Evolutionary conservation across 2,113 vertebrate genomes (phyloP), one percentile per base, ranked within the genome.

Genomic region (Isichthys henryi): DNA sequence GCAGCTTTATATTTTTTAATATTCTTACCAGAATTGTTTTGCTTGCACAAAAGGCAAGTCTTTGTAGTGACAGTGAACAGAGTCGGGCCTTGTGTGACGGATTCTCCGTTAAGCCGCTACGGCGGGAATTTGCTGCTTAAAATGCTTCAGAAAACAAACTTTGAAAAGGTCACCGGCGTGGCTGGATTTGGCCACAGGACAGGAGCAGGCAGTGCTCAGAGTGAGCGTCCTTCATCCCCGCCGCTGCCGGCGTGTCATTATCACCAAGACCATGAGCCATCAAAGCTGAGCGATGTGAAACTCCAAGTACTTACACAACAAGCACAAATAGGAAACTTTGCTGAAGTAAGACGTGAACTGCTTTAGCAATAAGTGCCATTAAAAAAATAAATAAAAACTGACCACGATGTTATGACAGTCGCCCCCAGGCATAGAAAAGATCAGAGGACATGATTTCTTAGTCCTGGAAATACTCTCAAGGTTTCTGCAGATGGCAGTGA

Each of bases 161-260:
- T 90, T 89, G 91, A 90, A 94, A 94, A 95, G 95, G 95, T 95
- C 95, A 95, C 88, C 52, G 4, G 87, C 43, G 89, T 89, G 90
- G 85, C 92, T 49, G 53, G 89, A 5, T n/a, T 90, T 7, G 89
- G 87, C 87, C 87, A 49, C 88, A 66, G 53, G 88, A 80, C 0
- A 70, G 89, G 91, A 89, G 56, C 0, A 84, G 90, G 91, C 89
- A 50, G 87, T 48, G 94, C 94, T 88, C 93, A 95, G 91, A 93
- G 92, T 94, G 90, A 89, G 91, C 90, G 21, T 50, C 86, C 86
- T 83, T 94, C 94, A 95, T 96, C 91, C 50, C n/a, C 2, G 21
- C 17, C 2, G 39, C 2, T 0, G 27, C 3, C 0, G 11, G 19
- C 88, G 2, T 46, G n/a, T 23, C 66, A 88, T 27, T 48, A 2